phyloP scores from a whole-genome alignment of 2,888 invertebrate genomes.

The Amiota mariae region DNA sequence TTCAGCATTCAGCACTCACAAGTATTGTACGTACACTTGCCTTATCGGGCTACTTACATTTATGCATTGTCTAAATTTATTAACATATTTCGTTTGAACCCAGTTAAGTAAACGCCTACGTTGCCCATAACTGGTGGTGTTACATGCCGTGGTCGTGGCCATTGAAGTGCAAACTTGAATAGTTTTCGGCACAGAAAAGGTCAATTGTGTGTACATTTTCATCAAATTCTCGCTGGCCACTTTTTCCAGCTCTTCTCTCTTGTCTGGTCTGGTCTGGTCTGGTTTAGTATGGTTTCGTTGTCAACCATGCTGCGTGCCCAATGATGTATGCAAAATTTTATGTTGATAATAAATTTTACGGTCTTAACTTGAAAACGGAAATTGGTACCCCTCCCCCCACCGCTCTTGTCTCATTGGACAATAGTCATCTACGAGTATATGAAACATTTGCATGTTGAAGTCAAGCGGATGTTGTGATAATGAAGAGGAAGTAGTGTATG shows the following conservation, averaged over 20 bases:
- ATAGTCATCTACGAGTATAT: slow-evolving; percentile 19
- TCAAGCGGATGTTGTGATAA: slow-evolving; percentile 14
- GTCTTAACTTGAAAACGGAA: background rate
- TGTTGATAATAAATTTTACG: slow-evolving; percentile 26
- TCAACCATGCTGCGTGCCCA: slow-evolving; percentile 13
- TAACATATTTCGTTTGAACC: slow-evolving; percentile 4
- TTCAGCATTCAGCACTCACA: background rate
- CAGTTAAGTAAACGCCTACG: background rate
- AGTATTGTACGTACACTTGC: background rate
- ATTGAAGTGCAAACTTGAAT: slow-evolving; percentile 10
- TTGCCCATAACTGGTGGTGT: no score
- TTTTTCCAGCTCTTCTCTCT: background rate
- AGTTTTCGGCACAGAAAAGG: slow-evolving; percentile 12
- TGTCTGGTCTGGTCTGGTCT: no score
- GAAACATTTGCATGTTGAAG: slow-evolving; percentile 7
- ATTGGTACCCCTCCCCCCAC: background rate
- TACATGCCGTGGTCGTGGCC: background rate
- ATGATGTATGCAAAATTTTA: slow-evolving; percentile 30
- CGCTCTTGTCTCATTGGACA: slow-evolving; percentile 25
- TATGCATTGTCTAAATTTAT: slow-evolving; percentile 22
- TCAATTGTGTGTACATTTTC: slow-evolving; percentile 18
- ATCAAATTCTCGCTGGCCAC: background rate
- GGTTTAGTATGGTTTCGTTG: no score
- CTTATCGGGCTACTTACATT: slow-evolving; percentile 1
- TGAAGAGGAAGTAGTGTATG: slow-evolving; percentile 20